phyloP scores from a whole-genome alignment of 2,797 vertebrate species.

The Xyrichtys novacula region DNA sequence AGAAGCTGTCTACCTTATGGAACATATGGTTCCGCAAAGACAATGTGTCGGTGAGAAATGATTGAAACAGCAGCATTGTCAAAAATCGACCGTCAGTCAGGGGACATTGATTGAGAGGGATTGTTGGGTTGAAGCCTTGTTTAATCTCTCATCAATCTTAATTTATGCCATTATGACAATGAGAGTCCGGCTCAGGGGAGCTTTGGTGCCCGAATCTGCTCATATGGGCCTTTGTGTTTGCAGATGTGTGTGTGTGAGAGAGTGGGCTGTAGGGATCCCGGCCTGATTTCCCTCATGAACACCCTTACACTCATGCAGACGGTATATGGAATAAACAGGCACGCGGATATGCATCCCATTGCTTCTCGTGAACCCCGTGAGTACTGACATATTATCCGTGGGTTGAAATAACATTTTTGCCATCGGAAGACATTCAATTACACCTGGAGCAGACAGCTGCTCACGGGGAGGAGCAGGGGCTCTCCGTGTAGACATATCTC shows the following conservation, averaged over 20 bases:
- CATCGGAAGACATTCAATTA: conserved; percentile 94
- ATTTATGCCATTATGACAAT: conserved; percentile 98
- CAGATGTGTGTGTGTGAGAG: conserved; percentile 62
- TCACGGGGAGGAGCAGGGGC: conserved; percentile 80
- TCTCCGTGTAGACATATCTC: conserved; percentile 82
- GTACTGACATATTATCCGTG: conserved; percentile 93
- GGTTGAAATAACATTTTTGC: conserved; percentile 89
- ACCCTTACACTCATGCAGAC: conserved; percentile 81
- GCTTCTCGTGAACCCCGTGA: conserved; percentile 84
- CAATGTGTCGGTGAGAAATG: neutral
- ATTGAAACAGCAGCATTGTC: conserved; percentile 68
- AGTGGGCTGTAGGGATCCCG: conserved; percentile 67
- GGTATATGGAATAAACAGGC: conserved; percentile 90
- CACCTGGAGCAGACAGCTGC: conserved; percentile 89
- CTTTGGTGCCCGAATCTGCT: conserved; percentile 88
- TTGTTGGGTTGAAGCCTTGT: conserved; percentile 83
- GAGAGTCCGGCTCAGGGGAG: conserved; percentile 88
- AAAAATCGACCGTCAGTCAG: conserved; percentile 88
- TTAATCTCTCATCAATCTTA: conserved; percentile 99
- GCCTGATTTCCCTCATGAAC: conserved; percentile 92
- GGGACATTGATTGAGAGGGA: conserved; percentile 88
- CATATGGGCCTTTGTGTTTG: conserved; percentile 79
- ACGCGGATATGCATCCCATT: conserved; percentile 86
- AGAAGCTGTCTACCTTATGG: neutral
- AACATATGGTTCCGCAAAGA: neutral